Evolutionary conservation across 2,797 vertebrate genomes (phyloP).

Genomic region (Gymnocypris eckloni): DNA sequence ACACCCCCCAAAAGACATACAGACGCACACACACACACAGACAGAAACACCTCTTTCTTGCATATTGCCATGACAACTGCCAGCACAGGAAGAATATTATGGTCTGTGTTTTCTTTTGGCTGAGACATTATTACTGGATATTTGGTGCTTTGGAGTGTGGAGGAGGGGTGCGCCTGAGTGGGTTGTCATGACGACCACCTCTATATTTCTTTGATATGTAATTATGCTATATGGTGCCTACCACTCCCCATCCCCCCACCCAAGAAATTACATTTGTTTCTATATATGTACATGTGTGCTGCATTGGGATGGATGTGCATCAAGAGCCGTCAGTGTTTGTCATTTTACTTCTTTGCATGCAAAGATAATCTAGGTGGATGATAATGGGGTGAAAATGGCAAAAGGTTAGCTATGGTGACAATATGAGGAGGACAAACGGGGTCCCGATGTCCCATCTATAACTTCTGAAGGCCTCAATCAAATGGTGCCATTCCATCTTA

Average conservation of each 20-base stretch:
- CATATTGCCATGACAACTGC: constrained; percentile 74
- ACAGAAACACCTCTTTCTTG: constrained; percentile 52
- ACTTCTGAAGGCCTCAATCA: constrained; percentile 10
- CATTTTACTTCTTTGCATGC: not conserved
- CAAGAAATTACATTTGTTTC: constrained; percentile 73
- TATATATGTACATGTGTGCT: not conserved
- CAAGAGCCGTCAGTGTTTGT: not conserved
- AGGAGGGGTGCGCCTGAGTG: constrained; percentile 71
- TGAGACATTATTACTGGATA: constrained; percentile 79
- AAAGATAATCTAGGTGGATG: not conserved
- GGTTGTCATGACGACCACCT: constrained; percentile 80
- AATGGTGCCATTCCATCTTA: constrained; percentile 42
- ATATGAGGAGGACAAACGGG: not conserved
- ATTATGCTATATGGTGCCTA: constrained; percentile 76
- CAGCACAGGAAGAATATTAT: constrained; percentile 77
- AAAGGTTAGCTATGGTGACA: not conserved
- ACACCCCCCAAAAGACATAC: constrained; percentile 36
- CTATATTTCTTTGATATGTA: constrained; percentile 76
- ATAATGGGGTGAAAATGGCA: not conserved
- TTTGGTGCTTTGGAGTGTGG: constrained; percentile 61
- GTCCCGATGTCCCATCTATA: not conserved
- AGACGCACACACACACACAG: not conserved
- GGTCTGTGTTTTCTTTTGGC: constrained; percentile 73
- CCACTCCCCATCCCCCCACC: constrained; percentile 27
- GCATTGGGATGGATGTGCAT: not conserved